These are phyloP conservation scores for Nylanderia fulva DNA, from an alignment of 1,140 invertebrate genomes.

Conservation along the genomic window DNA sequence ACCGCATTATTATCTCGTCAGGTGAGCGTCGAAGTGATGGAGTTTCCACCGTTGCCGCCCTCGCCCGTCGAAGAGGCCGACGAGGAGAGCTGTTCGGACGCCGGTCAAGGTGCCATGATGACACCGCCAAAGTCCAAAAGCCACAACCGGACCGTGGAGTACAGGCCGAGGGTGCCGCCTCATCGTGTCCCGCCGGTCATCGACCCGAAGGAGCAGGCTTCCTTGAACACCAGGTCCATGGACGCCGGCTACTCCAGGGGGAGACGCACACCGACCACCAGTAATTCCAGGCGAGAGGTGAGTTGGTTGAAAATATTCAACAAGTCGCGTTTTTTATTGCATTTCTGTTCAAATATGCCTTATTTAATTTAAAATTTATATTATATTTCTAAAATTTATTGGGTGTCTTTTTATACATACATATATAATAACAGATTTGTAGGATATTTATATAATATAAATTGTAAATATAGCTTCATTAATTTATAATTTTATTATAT, in stretches of 20 bases:
- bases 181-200: conserved; percentile 88
- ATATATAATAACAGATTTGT: too few relatives aligned
- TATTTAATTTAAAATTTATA: too few relatives aligned
- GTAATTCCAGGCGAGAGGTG: conserved; percentile 89
- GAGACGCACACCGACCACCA: conserved; percentile 87
- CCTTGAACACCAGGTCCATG: conserved; percentile 93
- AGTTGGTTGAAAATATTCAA: conserved; percentile 66
- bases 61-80: conserved; percentile 92
- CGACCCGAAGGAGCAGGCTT: conserved; percentile 86
- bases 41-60: conserved; percentile 92
- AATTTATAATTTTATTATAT: too few relatives aligned
- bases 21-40: conserved; percentile 87
- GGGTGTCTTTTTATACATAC: too few relatives aligned
- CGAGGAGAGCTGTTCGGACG: conserved; percentile 91
- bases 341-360: too few relatives aligned
- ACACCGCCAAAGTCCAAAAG: conserved; percentile 78
- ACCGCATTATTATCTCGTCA: conserved; percentile 76
- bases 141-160: conserved; percentile 83
- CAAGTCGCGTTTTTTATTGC: too few relatives aligned
- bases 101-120: conserved; percentile 84
- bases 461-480: too few relatives aligned
- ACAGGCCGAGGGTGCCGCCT: conserved; percentile 89
- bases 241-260: conserved; percentile 90
- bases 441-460: too few relatives aligned
- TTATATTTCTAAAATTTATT: too few relatives aligned